Evolutionary conservation across 2,888 invertebrate genomes (phyloP).

Genomic region (Tenthredo livida): DNA sequence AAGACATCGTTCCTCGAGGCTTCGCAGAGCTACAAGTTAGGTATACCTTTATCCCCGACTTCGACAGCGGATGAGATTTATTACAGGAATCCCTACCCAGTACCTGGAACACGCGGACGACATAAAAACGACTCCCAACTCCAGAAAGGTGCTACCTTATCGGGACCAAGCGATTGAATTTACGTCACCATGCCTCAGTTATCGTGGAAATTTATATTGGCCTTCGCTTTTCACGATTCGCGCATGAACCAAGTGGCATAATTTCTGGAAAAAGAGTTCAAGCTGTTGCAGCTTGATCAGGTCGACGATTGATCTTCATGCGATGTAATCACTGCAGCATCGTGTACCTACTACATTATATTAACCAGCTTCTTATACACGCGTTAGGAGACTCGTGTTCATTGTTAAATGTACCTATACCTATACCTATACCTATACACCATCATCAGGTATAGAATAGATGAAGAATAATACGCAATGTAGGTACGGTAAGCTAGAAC

Average conservation of each 20-base stretch:
- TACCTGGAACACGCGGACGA: background rate
- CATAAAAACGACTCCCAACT: background rate
- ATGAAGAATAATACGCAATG: background rate
- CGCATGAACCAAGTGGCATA: too few relatives aligned
- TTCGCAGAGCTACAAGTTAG: background rate
- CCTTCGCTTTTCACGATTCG: background rate
- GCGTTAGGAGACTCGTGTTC: background rate
- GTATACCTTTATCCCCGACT: background rate
- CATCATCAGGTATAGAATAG: background rate
- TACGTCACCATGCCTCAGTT: background rate
- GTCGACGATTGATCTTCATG: too few relatives aligned
- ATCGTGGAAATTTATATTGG: background rate
- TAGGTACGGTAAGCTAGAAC: background rate
- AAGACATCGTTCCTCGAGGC: background rate
- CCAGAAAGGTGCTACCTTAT: background rate
- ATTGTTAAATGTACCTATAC: background rate
- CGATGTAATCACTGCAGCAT: background rate
- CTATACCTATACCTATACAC: background rate
- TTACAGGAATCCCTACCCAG: conserved; percentile 5
- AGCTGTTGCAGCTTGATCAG: background rate
- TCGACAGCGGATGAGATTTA: background rate
- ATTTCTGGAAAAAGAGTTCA: background rate
- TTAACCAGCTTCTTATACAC: conserved; percentile 3
- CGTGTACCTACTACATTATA: background rate
- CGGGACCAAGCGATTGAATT: conserved; percentile 5